Conservation (phyloP, 2,888 invertebrate species). For the Orthosia incerta region DNA sequence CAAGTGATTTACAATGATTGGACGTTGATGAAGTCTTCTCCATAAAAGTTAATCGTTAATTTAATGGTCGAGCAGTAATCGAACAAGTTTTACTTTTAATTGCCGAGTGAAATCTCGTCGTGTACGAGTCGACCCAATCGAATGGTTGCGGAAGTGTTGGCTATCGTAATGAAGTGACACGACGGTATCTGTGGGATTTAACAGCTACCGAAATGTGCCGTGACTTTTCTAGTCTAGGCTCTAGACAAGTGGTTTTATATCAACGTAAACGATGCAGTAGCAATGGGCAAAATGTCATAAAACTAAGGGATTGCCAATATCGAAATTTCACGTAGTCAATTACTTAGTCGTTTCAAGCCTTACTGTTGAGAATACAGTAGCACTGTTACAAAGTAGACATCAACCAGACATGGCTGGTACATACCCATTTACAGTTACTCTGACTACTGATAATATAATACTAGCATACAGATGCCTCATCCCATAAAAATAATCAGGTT, state of each 20-base stretch:
- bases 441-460: no score
- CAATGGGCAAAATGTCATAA: no score
- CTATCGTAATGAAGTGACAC: slow-evolving; percentile 24
- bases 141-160: slow-evolving; percentile 40
- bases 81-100: slow-evolving; percentile 53
- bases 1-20: slow-evolving; percentile 28
- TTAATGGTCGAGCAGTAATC: slow-evolving; percentile 39
- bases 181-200: background rate
- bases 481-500: no score
- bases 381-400: background rate
- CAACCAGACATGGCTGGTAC: background rate
- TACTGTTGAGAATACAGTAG: no score
- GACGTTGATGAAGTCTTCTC: slow-evolving; percentile 38
- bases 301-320: no score
- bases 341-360: no score
- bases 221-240: background rate
- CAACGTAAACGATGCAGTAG: no score
- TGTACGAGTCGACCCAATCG: slow-evolving; percentile 19
- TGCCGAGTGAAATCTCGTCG: slow-evolving; percentile 36
- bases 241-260: no score
- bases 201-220: background rate
- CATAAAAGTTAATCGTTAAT: slow-evolving; percentile 36
- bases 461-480: no score
- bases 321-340: no score
- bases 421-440: background rate